These are phyloP conservation scores for Cottoperca gobio DNA, from an alignment of 2,797 vertebrate genomes.

Conservation along the genomic window DNA sequence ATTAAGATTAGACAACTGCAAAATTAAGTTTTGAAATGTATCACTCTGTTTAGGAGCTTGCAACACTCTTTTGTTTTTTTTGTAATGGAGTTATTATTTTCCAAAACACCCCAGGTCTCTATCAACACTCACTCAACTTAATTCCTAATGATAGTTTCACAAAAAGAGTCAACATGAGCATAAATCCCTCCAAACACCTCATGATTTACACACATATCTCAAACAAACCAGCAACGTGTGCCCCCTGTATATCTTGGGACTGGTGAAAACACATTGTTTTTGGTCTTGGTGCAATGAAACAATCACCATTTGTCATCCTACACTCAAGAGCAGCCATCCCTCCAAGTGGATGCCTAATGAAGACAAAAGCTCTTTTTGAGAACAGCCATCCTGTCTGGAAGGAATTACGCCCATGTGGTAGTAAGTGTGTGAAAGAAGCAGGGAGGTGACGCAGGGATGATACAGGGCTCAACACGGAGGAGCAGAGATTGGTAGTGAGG, in stretches of 20 bases:
- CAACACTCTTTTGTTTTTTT: too few relatives aligned
- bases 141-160: background rate
- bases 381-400: conserved; percentile 62
- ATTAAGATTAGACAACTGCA: background rate
- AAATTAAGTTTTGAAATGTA: background rate
- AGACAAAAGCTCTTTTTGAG: conserved; percentile 65
- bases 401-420: conserved; percentile 61
- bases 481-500: conserved; percentile 60
- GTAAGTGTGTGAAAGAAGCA: conserved; percentile 62
- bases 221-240: conserved; percentile 5
- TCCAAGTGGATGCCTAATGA: conserved; percentile 66
- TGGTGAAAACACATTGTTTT: conserved; percentile 35
- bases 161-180: background rate
- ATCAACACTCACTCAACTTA: background rate
- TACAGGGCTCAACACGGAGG: conserved; percentile 60
- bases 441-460: conserved; percentile 69
- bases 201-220: conserved; percentile 4
- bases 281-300: conserved; percentile 33
- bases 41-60: too few relatives aligned
- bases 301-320: conserved; percentile 63
- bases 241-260: conserved; percentile 13
- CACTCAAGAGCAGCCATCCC: conserved; percentile 54
- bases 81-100: too few relatives aligned
- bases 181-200: conserved; percentile 7
- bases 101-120: background rate